Conservation (phyloP, 2,113 vertebrate genomes). For the Baryphthengus martii region DNA sequence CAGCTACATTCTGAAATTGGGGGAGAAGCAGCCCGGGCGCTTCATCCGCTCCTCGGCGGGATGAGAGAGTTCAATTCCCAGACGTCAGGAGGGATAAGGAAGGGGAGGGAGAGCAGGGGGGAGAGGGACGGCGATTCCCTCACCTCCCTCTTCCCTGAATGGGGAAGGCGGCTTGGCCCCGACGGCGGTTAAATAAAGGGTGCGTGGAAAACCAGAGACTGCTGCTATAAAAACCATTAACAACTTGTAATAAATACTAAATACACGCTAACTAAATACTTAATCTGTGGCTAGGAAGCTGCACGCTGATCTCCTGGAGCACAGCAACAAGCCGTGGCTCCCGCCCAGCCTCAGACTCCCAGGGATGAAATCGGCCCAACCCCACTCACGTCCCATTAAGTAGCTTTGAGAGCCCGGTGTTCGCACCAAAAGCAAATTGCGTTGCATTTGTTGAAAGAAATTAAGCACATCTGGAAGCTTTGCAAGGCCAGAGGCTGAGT, state of each 20-base stretch:
- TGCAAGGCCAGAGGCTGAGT: conserved; percentile 2
- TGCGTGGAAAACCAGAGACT: rapidly evolving
- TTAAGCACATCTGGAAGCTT: background rate
- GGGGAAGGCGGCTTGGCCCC: background rate
- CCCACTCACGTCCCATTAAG: background rate
- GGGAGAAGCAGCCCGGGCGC: background rate
- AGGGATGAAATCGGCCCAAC: background rate
- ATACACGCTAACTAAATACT: background rate
- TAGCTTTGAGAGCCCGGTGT: rapidly evolving
- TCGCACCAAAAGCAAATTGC: background rate
- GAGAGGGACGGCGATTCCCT: background rate
- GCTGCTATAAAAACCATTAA: rapidly evolving
- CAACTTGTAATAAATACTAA: background rate
- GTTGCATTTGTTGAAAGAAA: background rate
- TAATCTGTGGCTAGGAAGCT: background rate
- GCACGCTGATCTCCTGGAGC: background rate
- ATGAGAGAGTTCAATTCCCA: background rate
- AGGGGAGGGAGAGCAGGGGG: conserved; percentile 15
- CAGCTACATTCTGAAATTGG: background rate
- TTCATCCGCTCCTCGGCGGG: background rate
- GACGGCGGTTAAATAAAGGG: background rate
- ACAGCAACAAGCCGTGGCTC: background rate
- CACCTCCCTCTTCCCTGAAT: background rate
- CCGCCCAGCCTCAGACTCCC: background rate
- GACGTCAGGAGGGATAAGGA: background rate